Conservation (phyloP, 2,797 vertebrate species). For the Cyprinodon diabolis region DNA sequence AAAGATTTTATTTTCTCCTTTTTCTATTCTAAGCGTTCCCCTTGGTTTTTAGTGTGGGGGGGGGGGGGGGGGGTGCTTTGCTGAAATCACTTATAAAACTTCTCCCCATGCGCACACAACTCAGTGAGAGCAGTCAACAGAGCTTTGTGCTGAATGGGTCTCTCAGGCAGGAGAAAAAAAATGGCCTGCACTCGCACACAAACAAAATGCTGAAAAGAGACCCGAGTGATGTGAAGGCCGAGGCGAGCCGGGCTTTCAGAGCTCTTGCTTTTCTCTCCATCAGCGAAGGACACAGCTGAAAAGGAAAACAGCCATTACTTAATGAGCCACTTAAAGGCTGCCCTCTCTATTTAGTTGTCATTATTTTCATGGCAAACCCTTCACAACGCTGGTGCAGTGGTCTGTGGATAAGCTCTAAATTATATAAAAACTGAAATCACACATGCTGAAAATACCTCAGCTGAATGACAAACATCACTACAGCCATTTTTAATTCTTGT, state of each 20-base stretch:
- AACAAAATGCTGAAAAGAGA: constrained; percentile 61
- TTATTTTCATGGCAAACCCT: constrained; percentile 78
- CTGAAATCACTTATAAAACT: constrained; percentile 31
- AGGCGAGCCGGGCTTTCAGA: constrained; percentile 59
- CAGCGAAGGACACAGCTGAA: constrained; percentile 61
- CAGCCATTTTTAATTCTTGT: constrained; percentile 47
- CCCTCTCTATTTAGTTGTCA: constrained; percentile 74
- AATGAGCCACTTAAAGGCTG: constrained; percentile 75
- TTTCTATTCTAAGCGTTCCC: constrained; percentile 13
- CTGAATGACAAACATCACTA: constrained; percentile 53
- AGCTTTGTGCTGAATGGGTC: constrained; percentile 39
- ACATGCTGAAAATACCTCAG: constrained; percentile 50
- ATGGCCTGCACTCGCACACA: constrained; percentile 38
- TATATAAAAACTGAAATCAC: constrained; percentile 51
- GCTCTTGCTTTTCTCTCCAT: constrained; percentile 49
- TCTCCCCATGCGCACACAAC: background rate
- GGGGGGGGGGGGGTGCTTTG: constrained; percentile 10
- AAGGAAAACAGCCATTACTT: constrained; percentile 75
- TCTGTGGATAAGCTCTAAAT: constrained; percentile 36
- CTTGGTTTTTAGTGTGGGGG: constrained; percentile 28
- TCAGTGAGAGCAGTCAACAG: constrained; percentile 32
- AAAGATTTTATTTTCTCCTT: background rate
- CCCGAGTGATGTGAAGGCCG: constrained; percentile 59
- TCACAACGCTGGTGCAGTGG: constrained; percentile 50
- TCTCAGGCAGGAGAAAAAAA: constrained; percentile 33